Conservation (phyloP, 2,797 vertebrate species). For the Vireo griseus region DNA sequence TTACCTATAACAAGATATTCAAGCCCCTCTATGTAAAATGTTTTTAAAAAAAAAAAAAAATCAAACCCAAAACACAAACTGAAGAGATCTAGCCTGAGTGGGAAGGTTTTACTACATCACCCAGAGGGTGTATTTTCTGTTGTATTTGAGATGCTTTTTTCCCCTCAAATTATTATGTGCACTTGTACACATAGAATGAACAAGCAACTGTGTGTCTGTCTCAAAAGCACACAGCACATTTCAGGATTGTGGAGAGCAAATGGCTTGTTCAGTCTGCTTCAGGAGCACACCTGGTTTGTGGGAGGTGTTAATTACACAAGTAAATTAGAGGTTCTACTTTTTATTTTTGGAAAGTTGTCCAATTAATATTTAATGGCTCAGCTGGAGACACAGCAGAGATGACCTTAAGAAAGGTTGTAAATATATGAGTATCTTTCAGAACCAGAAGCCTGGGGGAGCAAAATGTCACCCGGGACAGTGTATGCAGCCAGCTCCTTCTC, state of each 20-base stretch:
- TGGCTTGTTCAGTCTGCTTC: not conserved
- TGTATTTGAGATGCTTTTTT: not conserved
- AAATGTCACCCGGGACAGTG: slow-evolving; percentile 20
- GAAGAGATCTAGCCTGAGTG: not conserved
- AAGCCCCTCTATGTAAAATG: not conserved
- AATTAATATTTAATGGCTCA: slow-evolving; percentile 63
- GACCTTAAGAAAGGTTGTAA: slow-evolving; percentile 57
- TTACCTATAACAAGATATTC: not conserved
- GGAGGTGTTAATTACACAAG: slow-evolving; percentile 57
- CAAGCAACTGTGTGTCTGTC: not conserved
- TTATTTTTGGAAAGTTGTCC: slow-evolving; percentile 50
- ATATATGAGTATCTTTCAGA: not conserved
- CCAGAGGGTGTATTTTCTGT: not conserved
- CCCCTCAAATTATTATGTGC: not conserved
- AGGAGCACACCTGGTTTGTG: slow-evolving; percentile 38
- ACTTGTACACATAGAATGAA: not conserved
- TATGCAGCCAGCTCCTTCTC: not conserved
- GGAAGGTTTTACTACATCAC: not conserved
- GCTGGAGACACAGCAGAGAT: slow-evolving; percentile 44
- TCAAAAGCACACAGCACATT: not conserved
- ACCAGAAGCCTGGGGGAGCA: not conserved
- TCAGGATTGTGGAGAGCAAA: not conserved
- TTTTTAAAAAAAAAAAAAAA: not conserved
- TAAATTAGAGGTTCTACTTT: slow-evolving; percentile 18
- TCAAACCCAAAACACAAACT: not conserved